Conservation (phyloP, 2,888 invertebrate genomes). For the Zygogramma bicolorata region DNA sequence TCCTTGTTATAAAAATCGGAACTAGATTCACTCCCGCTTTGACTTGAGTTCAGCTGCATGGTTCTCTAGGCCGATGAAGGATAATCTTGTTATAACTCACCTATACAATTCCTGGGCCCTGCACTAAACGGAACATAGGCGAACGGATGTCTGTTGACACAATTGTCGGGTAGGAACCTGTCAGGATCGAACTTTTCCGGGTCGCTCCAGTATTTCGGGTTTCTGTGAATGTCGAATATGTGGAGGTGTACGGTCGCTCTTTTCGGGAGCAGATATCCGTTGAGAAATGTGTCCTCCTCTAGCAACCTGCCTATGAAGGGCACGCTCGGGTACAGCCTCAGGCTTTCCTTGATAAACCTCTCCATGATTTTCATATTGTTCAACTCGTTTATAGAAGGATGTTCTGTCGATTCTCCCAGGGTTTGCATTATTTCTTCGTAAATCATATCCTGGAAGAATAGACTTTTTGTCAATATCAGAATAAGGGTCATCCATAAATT, state of each 20-base stretch:
- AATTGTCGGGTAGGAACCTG: conserved; percentile 75
- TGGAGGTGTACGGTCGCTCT: conserved; percentile 70
- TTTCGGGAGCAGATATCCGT: conserved; percentile 66
- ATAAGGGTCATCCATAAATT: too few relatives aligned
- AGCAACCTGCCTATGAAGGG: conserved; percentile 59
- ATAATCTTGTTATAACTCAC: conserved; percentile 64
- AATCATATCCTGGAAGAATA: conserved; percentile 48
- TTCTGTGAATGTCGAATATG: conserved; percentile 75
- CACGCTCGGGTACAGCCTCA: conserved; percentile 63
- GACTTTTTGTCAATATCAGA: too few relatives aligned
- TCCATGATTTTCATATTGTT: conserved; percentile 62
- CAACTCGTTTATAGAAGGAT: conserved; percentile 57
- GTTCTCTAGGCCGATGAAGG: too few relatives aligned
- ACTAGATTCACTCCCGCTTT: too few relatives aligned
- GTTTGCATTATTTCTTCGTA: conserved; percentile 53
- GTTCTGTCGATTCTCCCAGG: conserved; percentile 41
- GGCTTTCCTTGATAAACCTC: conserved; percentile 62
- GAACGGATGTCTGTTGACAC: conserved; percentile 71
- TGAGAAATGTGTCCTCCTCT: conserved; percentile 52
- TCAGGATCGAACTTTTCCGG: conserved; percentile 79
- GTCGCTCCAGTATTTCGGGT: conserved; percentile 73
- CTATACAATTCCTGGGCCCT: conserved; percentile 78
- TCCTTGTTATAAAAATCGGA: too few relatives aligned
- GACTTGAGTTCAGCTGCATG: too few relatives aligned
- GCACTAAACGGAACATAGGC: conserved; percentile 78